Evolutionary conservation across 1,140 invertebrate genomes (phyloP), one percentile per base, ranked within the genome.

Genomic region (Penaeus indicus): DNA sequence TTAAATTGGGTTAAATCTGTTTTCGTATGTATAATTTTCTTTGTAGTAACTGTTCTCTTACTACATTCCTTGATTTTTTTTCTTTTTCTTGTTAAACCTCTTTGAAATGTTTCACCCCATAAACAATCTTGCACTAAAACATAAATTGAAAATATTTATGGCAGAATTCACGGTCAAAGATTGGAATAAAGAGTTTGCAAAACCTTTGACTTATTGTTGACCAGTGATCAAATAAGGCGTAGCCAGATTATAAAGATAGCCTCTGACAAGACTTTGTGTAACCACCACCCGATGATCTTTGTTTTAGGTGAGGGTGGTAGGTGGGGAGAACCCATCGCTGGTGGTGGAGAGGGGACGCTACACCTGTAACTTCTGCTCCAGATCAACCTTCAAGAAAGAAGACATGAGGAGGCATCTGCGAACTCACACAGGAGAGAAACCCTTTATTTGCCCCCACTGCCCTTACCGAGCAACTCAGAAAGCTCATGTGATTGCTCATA

Each of bases 401-500:
- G 85, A 86, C 54, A 86, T 86, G 85, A 63, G 85, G 38, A 69
- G 85, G 62, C 85, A 86, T 38, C 42, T 86, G 25, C 75, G 85
- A 62, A 86, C 77, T 67, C 85, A 86, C 61, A 86, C 85, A 38
- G 85, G 85, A 16, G 85, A 86, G 25, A 86, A 86, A 54, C 85
- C 85, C 38, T 86, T 86, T 62, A 79, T 54, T 27, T 86, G 85
- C 38, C 75, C 54, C 22, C 62, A 86, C 62, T 86, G 85, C 38
- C 77, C 85, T 8, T 86, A 86, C 38, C 85, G 85, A 64, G 85
- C 85, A 63, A 86, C 85, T n/a, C 85, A 86, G 62, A 86, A 86
- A 80, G 85, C 85, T n/a, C 85, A 86, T 67, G 75, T 86, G 61
- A 64, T 86, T 21, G 62, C 75, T 32, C 85, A 86, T 25, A 80